A percentile compares a stretch with the other conserved stretches of the same genome.
Evolutionary conservation across 2,113 vertebrate species (phyloP).

Genomic region (Motacilla alba): DNA sequence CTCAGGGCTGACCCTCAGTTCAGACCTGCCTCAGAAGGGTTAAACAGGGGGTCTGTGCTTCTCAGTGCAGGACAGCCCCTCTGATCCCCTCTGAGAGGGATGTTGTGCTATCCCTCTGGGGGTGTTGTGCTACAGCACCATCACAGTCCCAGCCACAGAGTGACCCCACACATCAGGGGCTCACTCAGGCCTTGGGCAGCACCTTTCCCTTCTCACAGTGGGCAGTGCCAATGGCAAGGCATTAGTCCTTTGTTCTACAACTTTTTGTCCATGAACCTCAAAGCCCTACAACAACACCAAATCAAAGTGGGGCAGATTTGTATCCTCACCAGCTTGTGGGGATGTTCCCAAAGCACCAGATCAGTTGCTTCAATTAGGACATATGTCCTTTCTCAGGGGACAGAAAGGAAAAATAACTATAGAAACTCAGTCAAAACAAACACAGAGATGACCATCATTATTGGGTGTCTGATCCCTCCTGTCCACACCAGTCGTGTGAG

Average conservation of each 20-base stretch:
- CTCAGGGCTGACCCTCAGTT: background rate
- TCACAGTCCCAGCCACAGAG: background rate
- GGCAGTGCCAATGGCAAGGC: background rate
- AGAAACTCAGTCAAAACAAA: background rate
- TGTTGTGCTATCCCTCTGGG: too few species aligned
- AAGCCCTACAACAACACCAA: background rate
- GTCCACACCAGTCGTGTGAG: background rate
- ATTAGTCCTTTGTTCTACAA: background rate
- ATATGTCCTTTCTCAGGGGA: background rate
- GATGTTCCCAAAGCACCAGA: background rate
- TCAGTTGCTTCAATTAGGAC: background rate
- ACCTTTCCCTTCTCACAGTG: background rate
- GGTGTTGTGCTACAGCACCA: background rate
- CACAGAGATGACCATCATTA: background rate
- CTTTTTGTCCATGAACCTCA: background rate
- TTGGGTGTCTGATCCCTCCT: background rate
- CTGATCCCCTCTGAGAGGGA: too few species aligned
- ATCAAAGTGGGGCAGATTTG: background rate
- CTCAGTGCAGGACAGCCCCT: background rate
- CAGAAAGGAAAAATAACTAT: background rate
- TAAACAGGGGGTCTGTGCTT: background rate
- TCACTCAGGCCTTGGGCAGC: background rate
- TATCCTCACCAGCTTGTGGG: background rate
- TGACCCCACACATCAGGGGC: background rate
- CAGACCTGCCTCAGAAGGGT: background rate